These are phyloP conservation scores for Odontamblyopus lacepedii DNA, from an alignment of 2,797 vertebrate genomes.

Conservation along the genomic window DNA sequence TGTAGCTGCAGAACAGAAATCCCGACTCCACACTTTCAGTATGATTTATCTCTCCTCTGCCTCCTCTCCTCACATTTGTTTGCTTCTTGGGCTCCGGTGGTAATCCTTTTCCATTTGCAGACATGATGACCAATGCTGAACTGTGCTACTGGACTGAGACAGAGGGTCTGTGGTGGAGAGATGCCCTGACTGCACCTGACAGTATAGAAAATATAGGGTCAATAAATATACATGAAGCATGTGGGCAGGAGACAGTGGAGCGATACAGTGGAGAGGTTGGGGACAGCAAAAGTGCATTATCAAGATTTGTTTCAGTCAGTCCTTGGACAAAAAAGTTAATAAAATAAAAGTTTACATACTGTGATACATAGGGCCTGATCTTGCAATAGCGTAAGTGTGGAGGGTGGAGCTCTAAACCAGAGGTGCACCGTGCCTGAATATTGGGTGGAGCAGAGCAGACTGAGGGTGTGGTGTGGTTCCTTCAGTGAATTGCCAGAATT, in stretches of 20 bases:
- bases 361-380: too few relatives aligned
- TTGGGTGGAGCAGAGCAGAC: too few relatives aligned
- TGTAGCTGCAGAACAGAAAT: conserved; percentile 39
- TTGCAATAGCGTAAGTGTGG: too few relatives aligned
- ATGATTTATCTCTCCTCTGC: conserved; percentile 62
- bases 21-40: conserved; percentile 48
- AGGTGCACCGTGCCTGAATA: too few relatives aligned
- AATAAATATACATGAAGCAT: conserved; percentile 4
- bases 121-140: conserved; percentile 26
- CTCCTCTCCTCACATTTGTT: conserved; percentile 52
- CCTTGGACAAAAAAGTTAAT: background rate
- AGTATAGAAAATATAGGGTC: background rate
- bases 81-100: conserved; percentile 46
- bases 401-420: too few relatives aligned
- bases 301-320: background rate
- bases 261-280: background rate
- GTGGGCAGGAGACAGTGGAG: background rate
- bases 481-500: too few relatives aligned
- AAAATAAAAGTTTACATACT: background rate
- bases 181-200: conserved; percentile 12
- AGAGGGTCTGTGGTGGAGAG: conserved; percentile 23
- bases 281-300: background rate
- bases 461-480: too few relatives aligned
- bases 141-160: conserved; percentile 26
- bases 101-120: conserved; percentile 51